Evolutionary conservation across 2,888 invertebrate species (phyloP).

Genomic region (Melipona bicolor): DNA sequence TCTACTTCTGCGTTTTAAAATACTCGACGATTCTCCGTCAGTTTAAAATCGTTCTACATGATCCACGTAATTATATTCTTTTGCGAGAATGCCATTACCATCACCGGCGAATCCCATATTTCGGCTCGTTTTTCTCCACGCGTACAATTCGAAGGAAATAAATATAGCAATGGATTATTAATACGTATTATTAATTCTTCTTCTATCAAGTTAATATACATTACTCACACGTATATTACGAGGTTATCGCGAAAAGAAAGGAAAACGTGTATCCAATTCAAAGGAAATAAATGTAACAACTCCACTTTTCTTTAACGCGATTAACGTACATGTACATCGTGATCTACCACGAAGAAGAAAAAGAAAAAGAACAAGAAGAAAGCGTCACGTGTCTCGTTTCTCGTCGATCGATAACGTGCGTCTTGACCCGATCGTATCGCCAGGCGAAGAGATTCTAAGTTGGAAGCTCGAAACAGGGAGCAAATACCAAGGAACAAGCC

Average conservation of each 20-base stretch:
- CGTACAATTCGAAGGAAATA: background rate
- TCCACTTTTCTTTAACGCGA: no score
- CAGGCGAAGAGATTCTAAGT: background rate
- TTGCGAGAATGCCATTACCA: no score
- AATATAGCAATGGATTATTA: background rate
- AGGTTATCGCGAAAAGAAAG: no score
- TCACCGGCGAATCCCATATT: background rate
- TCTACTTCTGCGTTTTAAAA: background rate
- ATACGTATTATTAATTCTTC: background rate
- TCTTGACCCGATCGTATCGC: background rate
- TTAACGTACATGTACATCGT: no score
- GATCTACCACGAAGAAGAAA: background rate
- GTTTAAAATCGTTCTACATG: background rate
- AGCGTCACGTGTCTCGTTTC: background rate
- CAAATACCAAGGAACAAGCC: slow-evolving; percentile 10
- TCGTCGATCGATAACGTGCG: background rate
- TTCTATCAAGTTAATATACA: background rate
- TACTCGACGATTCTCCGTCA: background rate
- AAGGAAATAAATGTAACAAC: background rate
- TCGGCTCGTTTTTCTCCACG: background rate
- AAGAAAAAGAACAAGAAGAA: background rate
- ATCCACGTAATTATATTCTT: no score
- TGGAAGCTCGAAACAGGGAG: background rate
- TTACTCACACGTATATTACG: no score
- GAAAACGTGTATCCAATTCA: background rate